A percentile compares a stretch with the other conserved stretches of the same genome.
Conservation (phyloP, 2,797 vertebrate species). For the Argentina silus region DNA sequence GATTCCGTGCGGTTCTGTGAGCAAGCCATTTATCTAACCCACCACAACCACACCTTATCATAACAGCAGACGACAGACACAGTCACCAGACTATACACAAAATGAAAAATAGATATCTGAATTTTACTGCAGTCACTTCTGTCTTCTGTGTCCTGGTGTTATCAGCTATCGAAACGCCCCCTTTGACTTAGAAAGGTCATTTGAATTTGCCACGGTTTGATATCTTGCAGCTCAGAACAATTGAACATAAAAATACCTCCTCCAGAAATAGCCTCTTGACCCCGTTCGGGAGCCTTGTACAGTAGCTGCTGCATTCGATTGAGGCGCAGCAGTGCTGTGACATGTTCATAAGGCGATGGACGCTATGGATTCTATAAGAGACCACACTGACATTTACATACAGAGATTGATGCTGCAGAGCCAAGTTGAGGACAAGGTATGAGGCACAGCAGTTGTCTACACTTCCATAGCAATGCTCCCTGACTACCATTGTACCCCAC, state of each 20-base stretch:
- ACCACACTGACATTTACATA: slow-evolving; percentile 71
- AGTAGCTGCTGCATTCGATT: slow-evolving; percentile 32
- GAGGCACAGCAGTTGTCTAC: slow-evolving; percentile 50
- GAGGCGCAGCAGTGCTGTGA: slow-evolving; percentile 57
- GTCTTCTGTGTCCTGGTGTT: slow-evolving; percentile 39
- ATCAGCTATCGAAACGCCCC: slow-evolving; percentile 28
- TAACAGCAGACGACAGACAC: slow-evolving; percentile 50
- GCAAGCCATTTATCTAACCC: slow-evolving; percentile 71
- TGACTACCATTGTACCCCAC: slow-evolving; percentile 61
- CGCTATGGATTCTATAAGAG: slow-evolving; percentile 55
- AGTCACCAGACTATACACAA: slow-evolving; percentile 49
- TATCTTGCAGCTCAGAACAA: slow-evolving; percentile 15
- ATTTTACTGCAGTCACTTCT: slow-evolving; percentile 43
- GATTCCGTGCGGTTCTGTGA: slow-evolving; percentile 58
- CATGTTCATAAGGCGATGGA: slow-evolving; percentile 71
- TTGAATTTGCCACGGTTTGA: slow-evolving; percentile 44
- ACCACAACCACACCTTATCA: slow-evolving; percentile 62
- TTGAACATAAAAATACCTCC: slow-evolving; percentile 27
- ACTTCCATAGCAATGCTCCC: slow-evolving; percentile 53
- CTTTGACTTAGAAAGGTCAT: slow-evolving; percentile 47
- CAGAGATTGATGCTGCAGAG: slow-evolving; percentile 43
- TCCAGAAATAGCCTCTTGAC: slow-evolving; percentile 59
- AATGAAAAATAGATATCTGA: slow-evolving; percentile 64
- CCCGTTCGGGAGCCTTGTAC: slow-evolving; percentile 43
- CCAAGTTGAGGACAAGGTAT: slow-evolving; percentile 15